Evolutionary conservation across 1,140 invertebrate genomes (phyloP).

Genomic region (Propsilocerus akamusi): DNA sequence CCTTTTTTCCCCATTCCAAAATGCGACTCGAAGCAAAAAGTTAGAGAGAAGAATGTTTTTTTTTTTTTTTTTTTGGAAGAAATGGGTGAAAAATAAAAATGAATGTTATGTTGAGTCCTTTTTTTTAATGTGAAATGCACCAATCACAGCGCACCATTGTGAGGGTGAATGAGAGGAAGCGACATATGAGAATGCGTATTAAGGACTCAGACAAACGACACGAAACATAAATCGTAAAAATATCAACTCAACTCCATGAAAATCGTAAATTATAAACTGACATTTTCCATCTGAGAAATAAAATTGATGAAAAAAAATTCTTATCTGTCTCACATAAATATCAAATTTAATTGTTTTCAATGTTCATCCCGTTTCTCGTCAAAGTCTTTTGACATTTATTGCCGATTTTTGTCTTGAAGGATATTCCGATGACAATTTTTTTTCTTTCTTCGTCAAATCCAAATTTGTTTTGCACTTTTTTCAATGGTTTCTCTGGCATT

Average conservation of each 20-base stretch:
- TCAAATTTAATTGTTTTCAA: slow-evolving; percentile 3
- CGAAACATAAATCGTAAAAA: not conserved
- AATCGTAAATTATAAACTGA: slow-evolving; percentile 1
- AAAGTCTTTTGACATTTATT: no score
- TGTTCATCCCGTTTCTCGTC: no score
- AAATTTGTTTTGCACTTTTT: no score
- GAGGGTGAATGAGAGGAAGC: slow-evolving; percentile 2
- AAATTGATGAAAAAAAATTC: not conserved
- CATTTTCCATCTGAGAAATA: not conserved
- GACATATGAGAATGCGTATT: not conserved
- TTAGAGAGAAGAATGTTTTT: slow-evolving; percentile 1
- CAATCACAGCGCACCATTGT: not conserved
- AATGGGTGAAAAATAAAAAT: not conserved
- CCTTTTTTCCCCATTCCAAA: not conserved
- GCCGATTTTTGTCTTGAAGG: no score
- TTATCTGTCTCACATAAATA: slow-evolving; percentile 3
- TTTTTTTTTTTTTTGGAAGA: no score
- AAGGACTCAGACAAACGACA: not conserved
- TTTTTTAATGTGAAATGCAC: not conserved
- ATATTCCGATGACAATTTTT: no score
- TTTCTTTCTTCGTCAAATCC: no score
- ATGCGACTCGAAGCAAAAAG: not conserved
- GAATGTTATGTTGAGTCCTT: not conserved
- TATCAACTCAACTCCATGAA: not conserved
- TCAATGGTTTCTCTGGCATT: no score